Percentiles rank a stretch among this genome's conserved stretches.
Conservation (phyloP, 1,140 invertebrate species). For the Trachymyrmex cornetzi region DNA sequence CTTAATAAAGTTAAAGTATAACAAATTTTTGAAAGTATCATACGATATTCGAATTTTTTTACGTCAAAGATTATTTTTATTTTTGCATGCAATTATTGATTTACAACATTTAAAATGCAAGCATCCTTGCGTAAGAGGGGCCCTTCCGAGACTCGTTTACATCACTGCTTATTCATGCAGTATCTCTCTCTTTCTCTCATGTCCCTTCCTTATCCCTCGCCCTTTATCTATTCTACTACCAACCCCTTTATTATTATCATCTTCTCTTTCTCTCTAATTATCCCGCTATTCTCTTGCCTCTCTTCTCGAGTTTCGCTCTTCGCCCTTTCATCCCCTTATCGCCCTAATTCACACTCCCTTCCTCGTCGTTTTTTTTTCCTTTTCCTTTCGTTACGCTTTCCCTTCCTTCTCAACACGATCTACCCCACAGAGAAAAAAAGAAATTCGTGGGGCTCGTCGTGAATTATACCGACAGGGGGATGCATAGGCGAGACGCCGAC, state of each 20-base stretch:
- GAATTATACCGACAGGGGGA: constrained; percentile 25
- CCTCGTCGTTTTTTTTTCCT: constrained; percentile 1
- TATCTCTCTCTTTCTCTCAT: background rate
- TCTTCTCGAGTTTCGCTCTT: constrained; percentile 21
- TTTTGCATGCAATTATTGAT: background rate
- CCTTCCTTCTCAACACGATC: constrained; percentile 50
- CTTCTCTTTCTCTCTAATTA: background rate
- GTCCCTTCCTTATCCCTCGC: background rate
- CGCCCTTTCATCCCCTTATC: constrained; percentile 35
- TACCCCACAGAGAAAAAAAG: constrained; percentile 22
- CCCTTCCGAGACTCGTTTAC: background rate
- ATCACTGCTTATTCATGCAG: constrained; percentile 11
- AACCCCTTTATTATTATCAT: constrained; percentile 26
- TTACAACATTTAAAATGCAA: background rate
- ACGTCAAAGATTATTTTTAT: no score
- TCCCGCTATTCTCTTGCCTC: no score
- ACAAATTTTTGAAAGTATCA: no score
- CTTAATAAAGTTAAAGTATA: no score
- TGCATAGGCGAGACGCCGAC: constrained; percentile 6
- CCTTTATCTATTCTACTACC: constrained; percentile 4
- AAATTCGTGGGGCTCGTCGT: constrained; percentile 25
- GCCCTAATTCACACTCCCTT: background rate
- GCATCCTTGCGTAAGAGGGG: background rate
- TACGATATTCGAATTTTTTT: no score
- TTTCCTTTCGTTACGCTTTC: constrained; percentile 29